Evolutionary conservation across 2,113 vertebrate genomes (phyloP).

Genomic region (Caranx ignobilis): DNA sequence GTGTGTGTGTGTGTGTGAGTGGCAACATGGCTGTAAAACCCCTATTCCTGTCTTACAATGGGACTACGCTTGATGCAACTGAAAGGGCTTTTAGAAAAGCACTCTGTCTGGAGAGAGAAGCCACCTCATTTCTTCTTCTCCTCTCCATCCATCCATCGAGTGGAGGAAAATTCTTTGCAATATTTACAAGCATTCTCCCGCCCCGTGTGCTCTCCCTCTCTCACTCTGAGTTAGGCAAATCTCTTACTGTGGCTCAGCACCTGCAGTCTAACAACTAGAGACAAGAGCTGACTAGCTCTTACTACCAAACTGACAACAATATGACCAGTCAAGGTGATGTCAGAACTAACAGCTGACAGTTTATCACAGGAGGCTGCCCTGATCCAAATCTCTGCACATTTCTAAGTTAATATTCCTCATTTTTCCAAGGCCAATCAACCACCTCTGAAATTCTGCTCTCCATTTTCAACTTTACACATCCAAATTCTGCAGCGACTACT

Average conservation of each 20-base stretch:
- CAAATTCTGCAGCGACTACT: not conserved
- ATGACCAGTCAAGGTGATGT: not conserved
- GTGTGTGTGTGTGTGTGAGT: not conserved
- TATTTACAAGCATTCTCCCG: slow-evolving; percentile 69
- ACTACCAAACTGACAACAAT: not conserved
- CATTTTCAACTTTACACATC: not conserved
- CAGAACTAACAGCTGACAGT: not conserved
- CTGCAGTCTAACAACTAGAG: not conserved
- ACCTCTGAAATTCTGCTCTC: not conserved
- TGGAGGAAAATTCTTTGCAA: slow-evolving; percentile 57
- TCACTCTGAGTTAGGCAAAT: slow-evolving; percentile 20
- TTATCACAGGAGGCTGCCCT: not conserved
- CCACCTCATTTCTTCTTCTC: slow-evolving; percentile 9
- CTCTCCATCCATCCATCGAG: slow-evolving; percentile 16
- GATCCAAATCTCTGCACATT: not conserved
- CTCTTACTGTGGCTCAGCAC: not conserved
- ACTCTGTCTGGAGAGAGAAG: slow-evolving; percentile 30
- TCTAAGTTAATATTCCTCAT: not conserved
- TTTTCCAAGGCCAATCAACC: not conserved
- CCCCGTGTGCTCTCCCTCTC: slow-evolving; percentile 16
- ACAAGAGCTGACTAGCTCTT: not conserved
- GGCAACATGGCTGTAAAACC: not conserved
- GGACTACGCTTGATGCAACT: slow-evolving; percentile 11
- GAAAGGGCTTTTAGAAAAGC: slow-evolving; percentile 45
- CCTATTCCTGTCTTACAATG: slow-evolving; percentile 19